phyloP scores from a whole-genome alignment of 1,140 invertebrate genomes.

The Dendroctonus valens region DNA sequence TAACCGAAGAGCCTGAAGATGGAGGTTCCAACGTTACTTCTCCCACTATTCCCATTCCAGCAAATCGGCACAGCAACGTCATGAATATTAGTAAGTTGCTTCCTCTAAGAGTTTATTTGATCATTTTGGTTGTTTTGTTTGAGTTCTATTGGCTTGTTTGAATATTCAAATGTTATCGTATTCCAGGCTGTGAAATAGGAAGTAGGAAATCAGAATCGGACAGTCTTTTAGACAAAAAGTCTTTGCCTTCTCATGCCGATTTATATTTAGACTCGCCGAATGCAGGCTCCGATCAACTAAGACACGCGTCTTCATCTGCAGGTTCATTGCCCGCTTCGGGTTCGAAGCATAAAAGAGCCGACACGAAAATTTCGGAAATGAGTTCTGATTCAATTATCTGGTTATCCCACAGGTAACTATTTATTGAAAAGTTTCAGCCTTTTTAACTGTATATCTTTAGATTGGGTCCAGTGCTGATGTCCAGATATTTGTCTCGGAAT shows the following conservation, averaged over 20 bases:
- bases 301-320: constrained; percentile 12
- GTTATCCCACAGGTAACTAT: constrained; percentile 68
- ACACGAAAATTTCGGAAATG: constrained; percentile 81
- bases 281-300: constrained; percentile 5
- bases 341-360: constrained; percentile 42
- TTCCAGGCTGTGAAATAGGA: constrained; percentile 57
- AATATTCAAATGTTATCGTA: too few species aligned
- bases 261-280: constrained; percentile 33
- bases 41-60: constrained; percentile 61
- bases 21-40: constrained; percentile 50
- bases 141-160: too few species aligned
- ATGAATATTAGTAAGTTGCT: constrained; percentile 53
- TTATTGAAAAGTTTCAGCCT: background rate
- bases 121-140: constrained; percentile 8
- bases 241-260: constrained; percentile 35
- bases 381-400: constrained; percentile 88
- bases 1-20: constrained; percentile 36
- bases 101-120: background rate
- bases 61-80: constrained; percentile 53
- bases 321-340: constrained; percentile 31
- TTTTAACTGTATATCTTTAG: constrained; percentile 45
- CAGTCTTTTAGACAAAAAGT: constrained; percentile 37
- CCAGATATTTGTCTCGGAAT: constrained; percentile 86
- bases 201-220: constrained; percentile 55
- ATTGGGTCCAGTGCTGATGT: constrained; percentile 91